phyloP scores from a whole-genome alignment of 2,888 invertebrate genomes.

The Gandaritis pyraliata region DNA sequence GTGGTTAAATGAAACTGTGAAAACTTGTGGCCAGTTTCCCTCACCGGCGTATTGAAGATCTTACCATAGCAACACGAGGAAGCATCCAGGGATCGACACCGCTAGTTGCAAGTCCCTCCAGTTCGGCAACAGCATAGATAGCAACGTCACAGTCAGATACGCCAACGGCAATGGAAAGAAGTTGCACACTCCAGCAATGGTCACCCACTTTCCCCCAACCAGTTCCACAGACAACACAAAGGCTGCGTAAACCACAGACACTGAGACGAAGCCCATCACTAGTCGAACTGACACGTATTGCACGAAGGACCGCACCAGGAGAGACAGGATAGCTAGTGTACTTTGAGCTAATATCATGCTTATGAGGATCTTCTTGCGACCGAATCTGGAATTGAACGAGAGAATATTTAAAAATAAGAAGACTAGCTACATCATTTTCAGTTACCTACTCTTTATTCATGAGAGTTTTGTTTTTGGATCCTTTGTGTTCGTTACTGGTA shows the following conservation, averaged over 20 bases:
- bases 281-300: constrained; percentile 89
- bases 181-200: constrained; percentile 91
- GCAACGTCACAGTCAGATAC: constrained; percentile 89
- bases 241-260: constrained; percentile 92
- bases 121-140: constrained; percentile 88
- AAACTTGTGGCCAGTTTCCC: too few species aligned
- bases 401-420: neutral
- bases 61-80: constrained; percentile 88
- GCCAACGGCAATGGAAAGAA: constrained; percentile 91
- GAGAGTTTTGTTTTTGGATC: too few species aligned
- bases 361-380: constrained; percentile 90
- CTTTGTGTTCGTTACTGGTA: too few species aligned
- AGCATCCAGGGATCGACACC: constrained; percentile 88
- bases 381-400: constrained; percentile 80
- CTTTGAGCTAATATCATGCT: constrained; percentile 88
- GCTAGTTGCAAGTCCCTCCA: constrained; percentile 90
- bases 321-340: constrained; percentile 87
- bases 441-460: too few species aligned
- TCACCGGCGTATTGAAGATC: constrained; percentile 38
- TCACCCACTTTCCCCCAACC: constrained; percentile 91
- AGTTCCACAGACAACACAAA: constrained; percentile 92
- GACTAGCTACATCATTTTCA: too few species aligned
- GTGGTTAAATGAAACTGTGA: too few species aligned
- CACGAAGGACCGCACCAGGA: constrained; percentile 88
- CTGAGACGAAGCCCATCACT: constrained; percentile 89